Percentiles rank a stretch among this genome's conserved stretches.
These are phyloP conservation scores for Agrotis ipsilon DNA, from an alignment of 2,888 invertebrate genomes.

Conservation along the genomic window DNA sequence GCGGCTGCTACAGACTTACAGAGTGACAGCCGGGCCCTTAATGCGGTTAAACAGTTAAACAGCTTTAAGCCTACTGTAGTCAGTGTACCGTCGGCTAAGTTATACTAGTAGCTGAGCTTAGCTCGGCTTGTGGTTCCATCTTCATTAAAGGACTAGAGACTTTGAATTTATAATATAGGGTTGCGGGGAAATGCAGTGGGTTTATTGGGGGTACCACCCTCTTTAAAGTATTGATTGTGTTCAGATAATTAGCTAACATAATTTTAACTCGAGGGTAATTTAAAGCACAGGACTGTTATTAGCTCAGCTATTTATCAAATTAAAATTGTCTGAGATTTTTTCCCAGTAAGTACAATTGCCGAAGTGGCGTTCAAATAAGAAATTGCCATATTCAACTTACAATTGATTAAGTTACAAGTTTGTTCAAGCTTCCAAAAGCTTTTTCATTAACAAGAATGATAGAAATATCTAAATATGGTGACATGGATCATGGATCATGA, in stretches of 20 bases:
- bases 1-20: conserved; percentile 41
- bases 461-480: too few species aligned
- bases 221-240: conserved; percentile 4
- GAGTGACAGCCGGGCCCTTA: conserved; percentile 64
- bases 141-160: conserved; percentile 57
- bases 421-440: too few species aligned
- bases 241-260: not conserved
- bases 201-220: not conserved
- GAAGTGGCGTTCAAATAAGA: too few species aligned
- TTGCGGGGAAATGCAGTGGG: conserved; percentile 14
- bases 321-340: too few species aligned
- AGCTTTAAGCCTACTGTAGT: conserved; percentile 63
- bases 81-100: conserved; percentile 59
- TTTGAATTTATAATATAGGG: conserved; percentile 46
- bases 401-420: too few species aligned
- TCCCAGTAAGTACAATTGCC: too few species aligned
- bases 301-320: too few species aligned
- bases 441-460: too few species aligned
- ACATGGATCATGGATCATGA: too few species aligned
- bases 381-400: too few species aligned
- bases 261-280: too few species aligned
- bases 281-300: too few species aligned
- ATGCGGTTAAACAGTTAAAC: conserved; percentile 67
- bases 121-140: conserved; percentile 62
- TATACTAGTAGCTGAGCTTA: conserved; percentile 58